Conservation (phyloP, 2,113 vertebrate species). For the Pardalotus punctatus region DNA sequence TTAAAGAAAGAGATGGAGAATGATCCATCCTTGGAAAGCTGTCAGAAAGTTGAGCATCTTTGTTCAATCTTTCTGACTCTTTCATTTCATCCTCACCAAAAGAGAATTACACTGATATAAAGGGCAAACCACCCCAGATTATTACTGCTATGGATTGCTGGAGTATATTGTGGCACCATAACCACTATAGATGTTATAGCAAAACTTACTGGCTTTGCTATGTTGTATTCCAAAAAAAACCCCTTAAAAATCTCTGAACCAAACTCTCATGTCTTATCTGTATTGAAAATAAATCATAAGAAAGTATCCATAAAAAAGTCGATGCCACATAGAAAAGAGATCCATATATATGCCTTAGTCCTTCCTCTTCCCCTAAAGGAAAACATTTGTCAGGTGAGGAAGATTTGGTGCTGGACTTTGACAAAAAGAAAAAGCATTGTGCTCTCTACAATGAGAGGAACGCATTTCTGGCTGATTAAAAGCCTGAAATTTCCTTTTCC, state of each 20-base stretch:
- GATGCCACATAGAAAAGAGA: background rate
- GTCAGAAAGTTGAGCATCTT: background rate
- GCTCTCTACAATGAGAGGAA: background rate
- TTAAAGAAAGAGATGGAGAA: background rate
- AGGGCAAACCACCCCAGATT: background rate
- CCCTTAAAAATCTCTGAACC: background rate
- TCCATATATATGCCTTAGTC: background rate
- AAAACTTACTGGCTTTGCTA: background rate
- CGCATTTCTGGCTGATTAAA: background rate
- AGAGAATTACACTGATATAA: background rate
- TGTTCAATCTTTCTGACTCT: background rate
- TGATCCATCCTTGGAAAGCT: background rate
- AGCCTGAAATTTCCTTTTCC: background rate
- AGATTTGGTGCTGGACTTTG: background rate
- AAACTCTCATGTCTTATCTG: background rate
- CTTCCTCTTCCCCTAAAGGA: background rate
- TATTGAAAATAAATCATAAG: background rate
- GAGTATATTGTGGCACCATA: background rate
- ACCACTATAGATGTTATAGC: background rate
- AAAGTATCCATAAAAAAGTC: background rate
- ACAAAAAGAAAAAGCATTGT: background rate
- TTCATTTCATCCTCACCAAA: background rate
- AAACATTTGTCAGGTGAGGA: background rate
- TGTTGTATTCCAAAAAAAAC: background rate
- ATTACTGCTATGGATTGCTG: background rate